Percentiles rank a stretch among this genome's conserved stretches.
Evolutionary conservation across 2,888 invertebrate species (phyloP).

Genomic region (Notodonta ziczac): DNA sequence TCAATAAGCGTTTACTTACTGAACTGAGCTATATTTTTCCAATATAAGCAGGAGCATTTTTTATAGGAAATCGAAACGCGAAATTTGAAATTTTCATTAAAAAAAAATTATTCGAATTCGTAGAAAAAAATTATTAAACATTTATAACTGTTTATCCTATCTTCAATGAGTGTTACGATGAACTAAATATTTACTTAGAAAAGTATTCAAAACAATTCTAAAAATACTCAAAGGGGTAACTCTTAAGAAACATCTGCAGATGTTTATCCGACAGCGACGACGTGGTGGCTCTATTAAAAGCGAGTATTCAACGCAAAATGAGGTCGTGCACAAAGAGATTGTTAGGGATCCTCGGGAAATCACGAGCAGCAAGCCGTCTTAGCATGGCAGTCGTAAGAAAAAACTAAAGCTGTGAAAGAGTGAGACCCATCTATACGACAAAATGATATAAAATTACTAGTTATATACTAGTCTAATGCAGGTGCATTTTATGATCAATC

Average conservation of each 20-base stretch:
- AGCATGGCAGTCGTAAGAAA: slow-evolving; percentile 30
- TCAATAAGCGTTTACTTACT: too few relatives aligned
- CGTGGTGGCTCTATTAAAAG: slow-evolving; percentile 55
- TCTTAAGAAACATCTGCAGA: slow-evolving; percentile 44
- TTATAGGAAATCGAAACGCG: too few relatives aligned
- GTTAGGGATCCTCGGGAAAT: slow-evolving; percentile 69
- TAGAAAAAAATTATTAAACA: too few relatives aligned
- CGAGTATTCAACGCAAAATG: slow-evolving; percentile 65
- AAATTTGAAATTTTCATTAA: too few relatives aligned
- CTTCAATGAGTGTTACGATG: too few relatives aligned
- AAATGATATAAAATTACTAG: neutral
- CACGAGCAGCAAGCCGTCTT: slow-evolving; percentile 50
- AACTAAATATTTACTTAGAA: too few relatives aligned
- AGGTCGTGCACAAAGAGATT: slow-evolving; percentile 74
- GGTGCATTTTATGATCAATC: too few relatives aligned
- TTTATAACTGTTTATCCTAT: too few relatives aligned
- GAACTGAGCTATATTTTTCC: too few relatives aligned
- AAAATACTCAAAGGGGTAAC: slow-evolving; percentile 27
- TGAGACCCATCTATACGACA: slow-evolving; percentile 6
- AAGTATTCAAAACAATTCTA: neutral
- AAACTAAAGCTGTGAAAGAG: slow-evolving; percentile 15
- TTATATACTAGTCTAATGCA: too few relatives aligned
- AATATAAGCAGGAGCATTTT: too few relatives aligned
- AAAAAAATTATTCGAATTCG: too few relatives aligned
- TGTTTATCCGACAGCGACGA: slow-evolving; percentile 54